A percentile compares a stretch with the other conserved stretches of the same genome.
phyloP scores from a whole-genome alignment of 2,113 vertebrate species.

The Calidris pugnax region DNA sequence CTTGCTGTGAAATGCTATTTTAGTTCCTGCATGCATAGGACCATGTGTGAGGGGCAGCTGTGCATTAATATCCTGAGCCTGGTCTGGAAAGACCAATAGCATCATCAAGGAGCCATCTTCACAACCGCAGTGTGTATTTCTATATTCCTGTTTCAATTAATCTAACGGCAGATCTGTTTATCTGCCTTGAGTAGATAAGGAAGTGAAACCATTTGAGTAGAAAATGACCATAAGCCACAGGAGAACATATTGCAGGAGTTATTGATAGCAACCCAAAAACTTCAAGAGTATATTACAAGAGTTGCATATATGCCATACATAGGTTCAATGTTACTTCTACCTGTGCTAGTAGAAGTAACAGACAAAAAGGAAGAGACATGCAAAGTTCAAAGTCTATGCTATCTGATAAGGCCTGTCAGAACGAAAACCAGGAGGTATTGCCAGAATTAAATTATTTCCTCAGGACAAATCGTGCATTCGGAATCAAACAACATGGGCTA shows the following conservation, averaged over 20 bases:
- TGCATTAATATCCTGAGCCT: neutral
- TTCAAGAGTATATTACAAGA: neutral
- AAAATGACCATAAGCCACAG: constrained; percentile 15
- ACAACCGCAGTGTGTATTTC: neutral
- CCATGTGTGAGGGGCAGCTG: neutral
- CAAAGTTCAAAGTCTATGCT: constrained; percentile 48
- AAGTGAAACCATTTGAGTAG: neutral
- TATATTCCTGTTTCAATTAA: neutral
- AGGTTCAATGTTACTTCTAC: neutral
- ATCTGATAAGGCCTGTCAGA: constrained; percentile 59
- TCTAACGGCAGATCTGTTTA: neutral
- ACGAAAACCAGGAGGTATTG: constrained; percentile 40
- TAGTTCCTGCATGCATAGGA: neutral
- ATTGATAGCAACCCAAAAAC: neutral
- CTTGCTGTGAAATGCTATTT: neutral
- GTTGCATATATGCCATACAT: neutral
- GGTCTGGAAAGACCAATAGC: neutral
- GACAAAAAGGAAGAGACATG: constrained; percentile 45
- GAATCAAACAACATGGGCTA: constrained; percentile 18
- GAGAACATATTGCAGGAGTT: neutral
- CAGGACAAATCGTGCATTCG: constrained; percentile 30
- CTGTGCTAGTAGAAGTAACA: constrained; percentile 1
- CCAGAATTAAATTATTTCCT: constrained; percentile 64
- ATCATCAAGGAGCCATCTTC: neutral
- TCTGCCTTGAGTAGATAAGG: neutral